Percentiles rank a stretch among this genome's conserved stretches.
phyloP scores from a whole-genome alignment of 2,888 invertebrate species.

The Drosophila trichaetosa region DNA sequence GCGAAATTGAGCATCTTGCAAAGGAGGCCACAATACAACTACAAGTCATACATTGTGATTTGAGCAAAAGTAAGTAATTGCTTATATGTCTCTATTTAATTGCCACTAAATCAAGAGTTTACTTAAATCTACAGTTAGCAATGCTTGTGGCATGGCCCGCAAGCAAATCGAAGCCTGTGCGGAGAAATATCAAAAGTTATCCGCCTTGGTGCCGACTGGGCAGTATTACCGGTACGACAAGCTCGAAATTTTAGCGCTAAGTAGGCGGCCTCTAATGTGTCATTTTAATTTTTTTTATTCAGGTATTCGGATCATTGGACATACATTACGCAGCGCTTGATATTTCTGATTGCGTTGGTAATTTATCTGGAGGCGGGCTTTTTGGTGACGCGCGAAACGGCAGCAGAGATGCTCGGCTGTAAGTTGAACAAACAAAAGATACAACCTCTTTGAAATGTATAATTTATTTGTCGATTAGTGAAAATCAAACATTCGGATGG shows the following conservation, averaged over 20 bases:
- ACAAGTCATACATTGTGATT: constrained; percentile 92
- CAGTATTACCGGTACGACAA: constrained; percentile 91
- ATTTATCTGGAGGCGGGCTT: constrained; percentile 92
- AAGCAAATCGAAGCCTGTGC: constrained; percentile 88
- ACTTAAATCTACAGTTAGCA: constrained; percentile 85
- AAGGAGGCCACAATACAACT: constrained; percentile 92
- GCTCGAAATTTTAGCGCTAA: not conserved
- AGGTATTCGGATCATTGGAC: constrained; percentile 95
- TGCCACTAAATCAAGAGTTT: not conserved
- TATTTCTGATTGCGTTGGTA: constrained; percentile 91
- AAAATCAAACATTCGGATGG: constrained; percentile 88
- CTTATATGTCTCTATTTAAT: not conserved
- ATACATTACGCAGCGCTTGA: constrained; percentile 91
- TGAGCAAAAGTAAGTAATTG: constrained; percentile 87
- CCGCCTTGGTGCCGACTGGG: constrained; percentile 89
- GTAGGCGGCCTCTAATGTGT: constrained; percentile 26
- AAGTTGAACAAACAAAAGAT: constrained; percentile 77
- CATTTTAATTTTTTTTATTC: constrained; percentile 23
- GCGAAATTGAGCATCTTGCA: constrained; percentile 91
- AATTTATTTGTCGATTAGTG: constrained; percentile 85
- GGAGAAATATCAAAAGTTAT: constrained; percentile 88
- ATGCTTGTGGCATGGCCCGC: constrained; percentile 88
- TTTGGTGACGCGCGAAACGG: constrained; percentile 90
- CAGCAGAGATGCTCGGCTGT: constrained; percentile 92
- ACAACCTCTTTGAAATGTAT: not conserved